Conservation (phyloP, 2,888 invertebrate genomes). For the Polietes domitor region DNA sequence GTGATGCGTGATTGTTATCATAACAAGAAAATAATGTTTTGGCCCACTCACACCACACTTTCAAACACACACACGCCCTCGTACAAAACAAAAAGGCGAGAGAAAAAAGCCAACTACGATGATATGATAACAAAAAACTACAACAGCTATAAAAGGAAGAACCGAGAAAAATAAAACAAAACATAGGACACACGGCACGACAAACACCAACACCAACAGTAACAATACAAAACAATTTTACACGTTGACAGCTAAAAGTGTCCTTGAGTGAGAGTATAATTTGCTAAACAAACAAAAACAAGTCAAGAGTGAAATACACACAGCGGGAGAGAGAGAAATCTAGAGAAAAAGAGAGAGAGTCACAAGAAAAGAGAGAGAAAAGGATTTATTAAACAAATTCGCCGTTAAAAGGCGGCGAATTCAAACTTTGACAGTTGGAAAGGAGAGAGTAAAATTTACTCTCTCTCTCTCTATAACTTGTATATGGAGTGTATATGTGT, state of each 20-base stretch:
- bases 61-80: background rate
- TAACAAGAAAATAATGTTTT: constrained; percentile 32
- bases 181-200: constrained; percentile 64
- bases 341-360: background rate
- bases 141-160: constrained; percentile 37
- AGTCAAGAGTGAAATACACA: no score
- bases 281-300: constrained; percentile 63
- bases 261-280: constrained; percentile 76
- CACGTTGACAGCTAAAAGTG: constrained; percentile 71
- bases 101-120: constrained; percentile 8
- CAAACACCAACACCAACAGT: constrained; percentile 56
- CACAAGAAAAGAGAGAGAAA: constrained; percentile 64
- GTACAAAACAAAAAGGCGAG: constrained; percentile 1
- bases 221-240: constrained; percentile 63
- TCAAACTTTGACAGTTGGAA: background rate
- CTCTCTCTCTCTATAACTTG: background rate
- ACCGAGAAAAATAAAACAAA: constrained; percentile 53
- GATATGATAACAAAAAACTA: constrained; percentile 12
- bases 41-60: background rate
- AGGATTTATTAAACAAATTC: constrained; percentile 66
- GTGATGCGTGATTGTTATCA: constrained; percentile 55
- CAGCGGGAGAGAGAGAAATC: background rate
- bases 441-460: background rate
- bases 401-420: constrained; percentile 62
- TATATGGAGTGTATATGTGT: no score